A percentile compares a stretch with the other conserved stretches of the same genome.
Conservation (phyloP, 2,888 invertebrate species). For the Calephelis perditalis region DNA sequence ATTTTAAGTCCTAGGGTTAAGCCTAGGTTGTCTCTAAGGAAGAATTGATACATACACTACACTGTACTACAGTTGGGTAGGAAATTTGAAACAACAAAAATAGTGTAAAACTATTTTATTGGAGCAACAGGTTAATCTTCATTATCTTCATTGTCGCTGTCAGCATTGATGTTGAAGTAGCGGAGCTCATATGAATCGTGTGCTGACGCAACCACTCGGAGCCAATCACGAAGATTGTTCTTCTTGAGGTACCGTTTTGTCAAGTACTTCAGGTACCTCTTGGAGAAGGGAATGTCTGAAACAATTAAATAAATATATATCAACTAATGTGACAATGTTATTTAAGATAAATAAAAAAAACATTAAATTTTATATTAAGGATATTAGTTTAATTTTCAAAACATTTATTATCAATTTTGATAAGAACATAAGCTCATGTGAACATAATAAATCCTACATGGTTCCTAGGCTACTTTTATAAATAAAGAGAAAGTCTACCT, state of each 20-base stretch:
- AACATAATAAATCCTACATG: no score
- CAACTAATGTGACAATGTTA: background rate
- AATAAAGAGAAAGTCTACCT: no score
- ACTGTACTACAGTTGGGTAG: no score
- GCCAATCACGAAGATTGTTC: conserved; percentile 99
- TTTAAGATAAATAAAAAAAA: no score
- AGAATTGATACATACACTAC: no score
- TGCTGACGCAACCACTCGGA: conserved; percentile 97
- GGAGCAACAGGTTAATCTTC: conserved; percentile 82
- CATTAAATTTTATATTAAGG: no score
- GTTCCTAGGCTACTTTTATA: no score
- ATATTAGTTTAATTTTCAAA: no score
- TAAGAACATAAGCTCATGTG: no score
- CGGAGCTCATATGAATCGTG: conserved; percentile 98
- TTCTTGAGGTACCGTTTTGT: conserved; percentile 99
- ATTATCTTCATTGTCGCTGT: conserved; percentile 89
- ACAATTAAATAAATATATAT: conserved; percentile 25
- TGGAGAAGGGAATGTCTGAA: conserved; percentile 83
- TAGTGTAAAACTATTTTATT: conserved; percentile 71
- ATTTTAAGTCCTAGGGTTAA: no score
- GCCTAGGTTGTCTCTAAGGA: no score
- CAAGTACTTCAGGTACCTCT: conserved; percentile 98
- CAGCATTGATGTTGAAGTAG: conserved; percentile 97
- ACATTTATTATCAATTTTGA: no score
- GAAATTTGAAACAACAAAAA: conserved; percentile 30